A percentile compares a stretch with the other conserved stretches of the same genome.
These are phyloP conservation scores for Myripristis jacobus DNA, from an alignment of 2,797 vertebrate genomes.

Conservation along the genomic window DNA sequence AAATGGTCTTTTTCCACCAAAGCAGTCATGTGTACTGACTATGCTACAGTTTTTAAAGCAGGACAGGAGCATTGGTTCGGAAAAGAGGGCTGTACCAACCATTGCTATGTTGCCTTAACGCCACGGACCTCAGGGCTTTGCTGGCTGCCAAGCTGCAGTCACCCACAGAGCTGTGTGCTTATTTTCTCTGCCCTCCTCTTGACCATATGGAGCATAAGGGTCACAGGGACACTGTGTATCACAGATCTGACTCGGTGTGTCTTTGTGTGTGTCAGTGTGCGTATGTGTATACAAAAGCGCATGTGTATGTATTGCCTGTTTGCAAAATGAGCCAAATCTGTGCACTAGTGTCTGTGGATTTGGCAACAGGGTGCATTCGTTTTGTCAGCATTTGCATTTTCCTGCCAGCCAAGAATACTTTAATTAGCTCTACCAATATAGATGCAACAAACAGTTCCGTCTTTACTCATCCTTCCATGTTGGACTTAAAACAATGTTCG, in stretches of 20 bases:
- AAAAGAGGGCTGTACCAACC: slow-evolving; percentile 63
- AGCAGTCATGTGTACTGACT: slow-evolving; percentile 37
- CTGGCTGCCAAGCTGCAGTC: slow-evolving; percentile 75
- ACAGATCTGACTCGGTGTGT: slow-evolving; percentile 65
- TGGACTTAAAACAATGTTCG: slow-evolving; percentile 35
- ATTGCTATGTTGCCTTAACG: slow-evolving; percentile 66
- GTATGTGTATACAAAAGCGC: slow-evolving; percentile 24
- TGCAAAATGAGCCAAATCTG: slow-evolving; percentile 71
- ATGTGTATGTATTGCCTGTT: slow-evolving; percentile 59
- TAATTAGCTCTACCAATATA: slow-evolving; percentile 73
- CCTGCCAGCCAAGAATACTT: slow-evolving; percentile 69
- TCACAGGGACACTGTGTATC: slow-evolving; percentile 77
- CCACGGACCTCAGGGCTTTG: slow-evolving; percentile 63
- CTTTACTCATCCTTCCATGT: slow-evolving; percentile 52
- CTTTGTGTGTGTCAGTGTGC: slow-evolving; percentile 42
- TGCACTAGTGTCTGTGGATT: slow-evolving; percentile 69
- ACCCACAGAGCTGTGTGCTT: slow-evolving; percentile 76
- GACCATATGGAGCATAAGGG: slow-evolving; percentile 80
- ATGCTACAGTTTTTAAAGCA: slow-evolving; percentile 45
- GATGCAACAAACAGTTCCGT: slow-evolving; percentile 56
- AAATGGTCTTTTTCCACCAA: background rate
- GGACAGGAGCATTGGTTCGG: slow-evolving; percentile 51
- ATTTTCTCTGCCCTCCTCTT: slow-evolving; percentile 77
- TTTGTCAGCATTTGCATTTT: slow-evolving; percentile 78
- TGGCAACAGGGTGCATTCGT: slow-evolving; percentile 69